Evolutionary conservation across 2,113 vertebrate species (phyloP).

Genomic region (Gobius niger): DNA sequence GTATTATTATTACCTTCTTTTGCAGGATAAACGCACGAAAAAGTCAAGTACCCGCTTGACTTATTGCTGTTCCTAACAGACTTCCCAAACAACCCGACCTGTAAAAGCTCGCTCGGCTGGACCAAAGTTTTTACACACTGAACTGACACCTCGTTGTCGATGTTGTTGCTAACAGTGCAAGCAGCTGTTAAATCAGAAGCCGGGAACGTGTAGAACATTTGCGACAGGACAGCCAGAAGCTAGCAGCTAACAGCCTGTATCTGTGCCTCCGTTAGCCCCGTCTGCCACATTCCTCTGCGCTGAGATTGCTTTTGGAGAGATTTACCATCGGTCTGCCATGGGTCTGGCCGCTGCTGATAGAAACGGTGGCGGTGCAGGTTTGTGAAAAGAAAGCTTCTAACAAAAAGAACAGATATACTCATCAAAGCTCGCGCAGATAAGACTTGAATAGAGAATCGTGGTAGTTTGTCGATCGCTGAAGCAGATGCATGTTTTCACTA

Average conservation of each 20-base stretch:
- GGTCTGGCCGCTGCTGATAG: conserved; percentile 1
- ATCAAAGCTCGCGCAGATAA: background rate
- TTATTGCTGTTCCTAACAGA: no score
- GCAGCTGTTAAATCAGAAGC: conserved; percentile 2
- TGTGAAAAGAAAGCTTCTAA: conserved; percentile 4
- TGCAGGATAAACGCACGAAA: no score
- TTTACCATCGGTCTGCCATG: conserved; percentile 2
- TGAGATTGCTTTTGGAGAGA: conserved; percentile 10
- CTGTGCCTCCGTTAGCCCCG: conserved; percentile 4
- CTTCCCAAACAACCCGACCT: background rate
- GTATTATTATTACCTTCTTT: background rate
- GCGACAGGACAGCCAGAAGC: conserved; percentile 14
- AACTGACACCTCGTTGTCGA: conserved; percentile 1
- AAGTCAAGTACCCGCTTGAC: no score
- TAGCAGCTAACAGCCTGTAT: background rate
- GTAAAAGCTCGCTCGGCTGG: background rate
- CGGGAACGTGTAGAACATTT: background rate
- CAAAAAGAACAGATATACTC: conserved; percentile 6
- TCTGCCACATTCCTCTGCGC: background rate
- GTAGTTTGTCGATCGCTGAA: background rate
- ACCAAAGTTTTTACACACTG: conserved; percentile 11
- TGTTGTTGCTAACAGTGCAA: conserved; percentile 3
- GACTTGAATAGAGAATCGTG: background rate
- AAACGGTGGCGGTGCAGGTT: conserved; percentile 5
- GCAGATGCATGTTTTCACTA: conserved; percentile 13